Percentiles rank a stretch among this genome's conserved stretches.
Conservation (phyloP, 2,113 vertebrate genomes). For the Amblyornis subalaris region DNA sequence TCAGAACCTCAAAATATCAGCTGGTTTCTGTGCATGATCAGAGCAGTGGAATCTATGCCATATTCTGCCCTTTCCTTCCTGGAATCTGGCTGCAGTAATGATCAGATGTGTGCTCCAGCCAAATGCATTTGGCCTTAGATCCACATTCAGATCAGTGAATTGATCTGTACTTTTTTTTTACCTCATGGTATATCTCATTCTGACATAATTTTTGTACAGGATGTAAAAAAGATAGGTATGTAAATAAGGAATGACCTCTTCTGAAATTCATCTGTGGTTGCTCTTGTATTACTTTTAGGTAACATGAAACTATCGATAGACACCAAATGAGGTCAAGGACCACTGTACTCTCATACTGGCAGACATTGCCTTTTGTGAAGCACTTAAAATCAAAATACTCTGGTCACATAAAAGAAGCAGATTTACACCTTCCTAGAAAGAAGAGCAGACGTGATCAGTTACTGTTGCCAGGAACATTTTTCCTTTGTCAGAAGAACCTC, state of each 20-base stretch:
- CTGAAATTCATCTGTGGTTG: not conserved
- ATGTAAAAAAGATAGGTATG: not conserved
- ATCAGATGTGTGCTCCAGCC: not conserved
- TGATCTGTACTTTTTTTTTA: not conserved
- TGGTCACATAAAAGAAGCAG: not conserved
- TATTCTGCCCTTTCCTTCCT: not conserved
- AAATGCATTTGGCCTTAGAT: not conserved
- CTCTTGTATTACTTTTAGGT: not conserved
- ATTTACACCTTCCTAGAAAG: not conserved
- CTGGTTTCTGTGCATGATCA: constrained; percentile 15
- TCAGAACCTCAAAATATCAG: constrained; percentile 33
- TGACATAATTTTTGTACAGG: not conserved
- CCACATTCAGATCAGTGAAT: not conserved
- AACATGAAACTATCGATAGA: not conserved
- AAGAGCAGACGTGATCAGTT: not conserved
- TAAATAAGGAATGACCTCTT: not conserved
- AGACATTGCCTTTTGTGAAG: not conserved
- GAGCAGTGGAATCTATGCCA: not conserved
- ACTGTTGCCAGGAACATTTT: not conserved
- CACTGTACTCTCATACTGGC: not conserved
- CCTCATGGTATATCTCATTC: not conserved
- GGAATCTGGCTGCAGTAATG: not conserved
- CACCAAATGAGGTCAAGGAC: not conserved
- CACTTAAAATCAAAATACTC: not conserved
- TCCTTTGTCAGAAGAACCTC: not conserved